A percentile compares a stretch with the other conserved stretches of the same genome.
Evolutionary conservation across 2,888 invertebrate genomes (phyloP).

Genomic region (Epicampocera succincta): DNA sequence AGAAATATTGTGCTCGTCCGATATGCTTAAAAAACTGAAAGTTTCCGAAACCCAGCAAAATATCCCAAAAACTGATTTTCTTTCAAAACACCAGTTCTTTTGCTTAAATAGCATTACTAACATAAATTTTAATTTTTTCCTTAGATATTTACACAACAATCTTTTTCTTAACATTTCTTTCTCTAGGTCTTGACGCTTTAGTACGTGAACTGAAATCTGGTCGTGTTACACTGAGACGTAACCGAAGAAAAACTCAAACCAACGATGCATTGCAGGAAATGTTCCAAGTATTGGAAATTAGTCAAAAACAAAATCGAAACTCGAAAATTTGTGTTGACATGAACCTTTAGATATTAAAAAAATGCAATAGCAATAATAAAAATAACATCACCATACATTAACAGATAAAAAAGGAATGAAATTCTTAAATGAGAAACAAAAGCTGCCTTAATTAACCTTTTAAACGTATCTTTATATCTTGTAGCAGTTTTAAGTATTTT

Average conservation of each 20-base stretch:
- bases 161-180: conserved; percentile 22
- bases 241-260: conserved; percentile 79
- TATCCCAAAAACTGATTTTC: too few species aligned
- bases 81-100: too few species aligned
- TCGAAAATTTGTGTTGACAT: conserved; percentile 80
- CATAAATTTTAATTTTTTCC: neutral
- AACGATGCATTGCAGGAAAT: conserved; percentile 81
- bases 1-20: too few species aligned
- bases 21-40: too few species aligned
- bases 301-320: conserved; percentile 80
- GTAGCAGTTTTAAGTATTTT: conserved; percentile 22
- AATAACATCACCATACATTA: neutral
- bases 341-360: conserved; percentile 69
- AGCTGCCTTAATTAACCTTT: conserved; percentile 52
- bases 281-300: conserved; percentile 81
- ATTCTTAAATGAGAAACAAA: conserved; percentile 10
- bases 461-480: conserved; percentile 21
- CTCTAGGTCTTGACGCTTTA: conserved; percentile 82
- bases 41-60: too few species aligned
- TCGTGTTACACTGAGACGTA: conserved; percentile 79
- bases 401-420: neutral
- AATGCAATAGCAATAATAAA: neutral
- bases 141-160: neutral
- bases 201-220: conserved; percentile 81
- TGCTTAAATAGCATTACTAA: too few species aligned